phyloP scores from a whole-genome alignment of 1,140 invertebrate species.

The Platorchestia sp. region DNA sequence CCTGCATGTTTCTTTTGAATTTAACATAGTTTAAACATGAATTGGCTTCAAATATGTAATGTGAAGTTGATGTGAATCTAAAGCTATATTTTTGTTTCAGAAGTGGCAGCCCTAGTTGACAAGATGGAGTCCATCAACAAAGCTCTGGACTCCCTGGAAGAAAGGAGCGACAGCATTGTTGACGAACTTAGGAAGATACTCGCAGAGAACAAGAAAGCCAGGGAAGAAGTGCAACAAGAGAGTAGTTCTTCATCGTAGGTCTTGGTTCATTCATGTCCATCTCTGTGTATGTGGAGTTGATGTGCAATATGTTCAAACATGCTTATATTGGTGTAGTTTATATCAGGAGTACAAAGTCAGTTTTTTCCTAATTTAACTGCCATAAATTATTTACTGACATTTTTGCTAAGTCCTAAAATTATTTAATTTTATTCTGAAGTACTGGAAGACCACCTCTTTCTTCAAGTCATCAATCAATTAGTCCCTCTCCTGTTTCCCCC shows the following conservation, averaged over 20 bases:
- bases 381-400: not conserved
- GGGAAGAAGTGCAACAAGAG: constrained; percentile 32
- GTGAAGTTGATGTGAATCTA: not conserved
- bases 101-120: constrained; percentile 16
- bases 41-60: not conserved
- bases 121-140: constrained; percentile 35
- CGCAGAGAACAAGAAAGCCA: constrained; percentile 1
- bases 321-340: not conserved
- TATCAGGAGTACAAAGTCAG: not conserved
- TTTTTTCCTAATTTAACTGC: not conserved
- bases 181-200: not conserved
- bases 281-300: not conserved
- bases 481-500: not conserved
- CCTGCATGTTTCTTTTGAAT: not conserved
- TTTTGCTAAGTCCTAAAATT: not conserved
- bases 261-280: not conserved
- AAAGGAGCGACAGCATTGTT: constrained; percentile 24
- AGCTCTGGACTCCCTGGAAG: constrained; percentile 34
- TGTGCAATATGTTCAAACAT: not conserved
- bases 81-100: not conserved
- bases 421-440: not conserved
- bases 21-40: not conserved
- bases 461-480: not conserved
- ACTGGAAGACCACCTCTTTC: not conserved
- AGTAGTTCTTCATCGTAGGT: not conserved